A percentile compares a stretch with the other conserved stretches of the same genome.
These are phyloP conservation scores for Drosophila funebris DNA, from an alignment of 1,140 invertebrate species.

Conservation along the genomic window DNA sequence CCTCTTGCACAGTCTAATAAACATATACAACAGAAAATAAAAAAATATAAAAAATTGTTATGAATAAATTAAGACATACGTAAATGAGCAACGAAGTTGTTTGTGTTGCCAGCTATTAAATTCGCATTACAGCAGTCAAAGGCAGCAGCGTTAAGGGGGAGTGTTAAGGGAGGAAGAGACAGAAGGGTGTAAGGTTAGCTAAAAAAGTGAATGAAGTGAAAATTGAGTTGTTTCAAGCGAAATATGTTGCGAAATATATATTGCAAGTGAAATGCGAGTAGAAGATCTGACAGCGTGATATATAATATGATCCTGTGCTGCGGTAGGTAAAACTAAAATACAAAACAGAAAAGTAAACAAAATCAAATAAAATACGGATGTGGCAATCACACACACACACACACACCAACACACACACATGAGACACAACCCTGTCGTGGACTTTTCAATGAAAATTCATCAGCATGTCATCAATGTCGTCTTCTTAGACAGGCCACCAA, in stretches of 20 bases:
- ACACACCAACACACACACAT: conserved; percentile 44
- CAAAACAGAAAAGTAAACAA: conserved; percentile 17
- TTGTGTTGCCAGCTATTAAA: conserved; percentile 59
- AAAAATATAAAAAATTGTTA: no score
- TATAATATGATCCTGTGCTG: conserved; percentile 26
- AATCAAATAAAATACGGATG: conserved; percentile 68
- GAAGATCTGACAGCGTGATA: conserved; percentile 12
- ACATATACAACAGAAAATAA: conserved; percentile 52
- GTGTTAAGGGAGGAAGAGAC: neutral
- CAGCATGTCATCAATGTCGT: conserved; percentile 56
- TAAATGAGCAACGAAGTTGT: conserved; percentile 13
- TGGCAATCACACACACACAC: conserved; percentile 74
- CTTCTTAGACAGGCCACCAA: neutral
- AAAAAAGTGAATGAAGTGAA: conserved; percentile 11
- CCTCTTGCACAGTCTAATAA: conserved; percentile 60
- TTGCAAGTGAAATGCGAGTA: conserved; percentile 39
- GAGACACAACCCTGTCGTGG: conserved; percentile 73
- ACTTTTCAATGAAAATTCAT: conserved; percentile 81
- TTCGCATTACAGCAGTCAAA: conserved; percentile 59
- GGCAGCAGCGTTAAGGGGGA: neutral
- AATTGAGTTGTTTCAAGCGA: conserved; percentile 6
- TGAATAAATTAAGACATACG: conserved; percentile 80
- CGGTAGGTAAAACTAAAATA: conserved; percentile 54
- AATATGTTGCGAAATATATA: conserved; percentile 3
- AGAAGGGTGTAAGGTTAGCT: no score